Base-by-base conservation (phyloP, 2,888 invertebrate species). In the Taphrorychus bicolor region DNA sequence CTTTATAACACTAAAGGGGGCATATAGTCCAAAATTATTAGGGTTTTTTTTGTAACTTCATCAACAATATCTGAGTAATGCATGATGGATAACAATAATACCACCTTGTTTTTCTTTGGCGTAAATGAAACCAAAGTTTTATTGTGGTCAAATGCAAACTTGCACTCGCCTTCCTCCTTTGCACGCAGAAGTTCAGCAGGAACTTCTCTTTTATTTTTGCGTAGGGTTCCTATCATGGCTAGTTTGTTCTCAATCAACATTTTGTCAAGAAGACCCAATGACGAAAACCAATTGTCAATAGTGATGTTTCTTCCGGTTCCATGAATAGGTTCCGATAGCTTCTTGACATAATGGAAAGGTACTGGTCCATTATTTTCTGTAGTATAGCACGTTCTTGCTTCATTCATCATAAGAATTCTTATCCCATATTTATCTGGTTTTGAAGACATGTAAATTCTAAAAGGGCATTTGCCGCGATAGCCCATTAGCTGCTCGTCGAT, bases 21-120 rank as follows among this genome's bases (percentile, higher is more conserved):
- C n/a, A n/a, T 70, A 52, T 69, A 69, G 16, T 22, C 22, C 14
- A 45, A 14, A 58, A 70, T 53, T 52, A 69, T 65, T 19, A 23
- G 68, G 59, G 51, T n/a, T 59, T 64, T 71, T 67, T 70, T 71
- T 52, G 73, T 73, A 65, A 70, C 71, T 71, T 73, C 69, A 62
- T 76, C 71, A 17, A 76, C 71, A n/a, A 21, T 21, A 48, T 53
- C 56, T 24, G 62, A 40, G 32, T 42, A 45, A 42, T 70, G 70
- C 48, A 66, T 52, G 17, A 72, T 71, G 53, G 74, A 74, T 49
- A 76, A 45, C 42, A 75, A 49, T 16, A 72, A 49, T 16, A 76
- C 74, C 53, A 69, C 60, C 70, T 74, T 76, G 65, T 74, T 69
- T 65, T 69, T 42, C 21, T 64, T 72, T 52, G 76, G 76, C 5